Evolutionary conservation across 2,888 invertebrate species (phyloP), one percentile per base, ranked within the genome.

Genomic region (Rhimphoctona megacephalus): DNA sequence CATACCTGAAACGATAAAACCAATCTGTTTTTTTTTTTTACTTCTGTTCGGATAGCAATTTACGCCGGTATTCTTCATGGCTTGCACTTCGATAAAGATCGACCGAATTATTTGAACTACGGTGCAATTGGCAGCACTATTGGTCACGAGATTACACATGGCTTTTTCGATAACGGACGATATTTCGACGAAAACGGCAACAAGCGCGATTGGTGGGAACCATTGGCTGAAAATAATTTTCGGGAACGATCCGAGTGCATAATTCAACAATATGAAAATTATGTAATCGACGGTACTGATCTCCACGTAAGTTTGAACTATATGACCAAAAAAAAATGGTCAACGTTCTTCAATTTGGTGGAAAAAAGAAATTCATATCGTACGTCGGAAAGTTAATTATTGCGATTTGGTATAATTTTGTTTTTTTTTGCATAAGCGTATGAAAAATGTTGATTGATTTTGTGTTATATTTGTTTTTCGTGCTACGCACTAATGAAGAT

Each of bases 91-190:
- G 49, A 49, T 6, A 30, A 17, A 0, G 8, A 70, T 8, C 70
- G 30, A 19, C 70, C 70, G 8, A 70, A 17, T n/a, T 70, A 70
- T 19, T 8, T 70, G 30, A 49, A 70, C 46, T 70, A 70, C 30
- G 49, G 43, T 17, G 8, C 17, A 25, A 25, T 69, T 7, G 69
- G 69, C 8, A 17, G 2, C 11, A 0, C 8, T 6, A 69, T 69
- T 11, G 69, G 69, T 4, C 46, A 69, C 25, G 46, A 46, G 46
- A 43, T 69, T 17, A 46, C 69, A 0, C 69, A 69, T 22, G 46
- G 8, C 14, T 8, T 25, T 30, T 25, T 46, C 46, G 25, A 7
- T 0, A 0, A 11, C 2, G 67, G 67, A 36, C 5, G n/a, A 6
- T 39, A 67, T 14, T 39, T n/a, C 5, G 36, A n/a, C 8, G 11